These are phyloP conservation scores for Labrus mixtus DNA, from an alignment of 2,113 vertebrate genomes.

Conservation along the genomic window DNA sequence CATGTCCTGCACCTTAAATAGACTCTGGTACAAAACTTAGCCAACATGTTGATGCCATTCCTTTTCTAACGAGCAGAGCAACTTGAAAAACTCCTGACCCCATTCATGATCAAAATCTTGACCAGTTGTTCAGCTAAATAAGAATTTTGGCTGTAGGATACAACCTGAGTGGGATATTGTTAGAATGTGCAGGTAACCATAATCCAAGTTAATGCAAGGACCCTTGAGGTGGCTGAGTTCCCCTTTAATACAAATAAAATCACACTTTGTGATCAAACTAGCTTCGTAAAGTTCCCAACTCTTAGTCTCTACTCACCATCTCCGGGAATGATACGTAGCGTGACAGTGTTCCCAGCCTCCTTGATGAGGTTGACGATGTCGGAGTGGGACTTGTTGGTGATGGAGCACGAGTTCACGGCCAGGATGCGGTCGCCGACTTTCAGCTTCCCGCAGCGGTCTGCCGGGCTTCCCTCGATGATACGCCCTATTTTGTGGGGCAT, in stretches of 20 bases:
- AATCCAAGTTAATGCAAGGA: not conserved
- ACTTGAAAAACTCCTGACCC: not conserved
- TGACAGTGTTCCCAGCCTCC: constrained; percentile 98
- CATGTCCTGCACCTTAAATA: constrained; percentile 4
- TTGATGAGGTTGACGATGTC: constrained; percentile 99
- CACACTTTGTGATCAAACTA: too few species aligned
- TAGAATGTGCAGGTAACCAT: not conserved
- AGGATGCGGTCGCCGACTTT: constrained; percentile 99
- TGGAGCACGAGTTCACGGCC: constrained; percentile 97
- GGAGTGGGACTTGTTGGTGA: constrained; percentile 99
- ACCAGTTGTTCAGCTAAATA: too few species aligned
- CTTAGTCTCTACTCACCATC: constrained; percentile 87
- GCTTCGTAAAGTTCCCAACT: not conserved
- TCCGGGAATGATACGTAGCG: constrained; percentile 98
- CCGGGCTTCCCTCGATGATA: constrained; percentile 99
- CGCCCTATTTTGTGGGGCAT: constrained; percentile 99
- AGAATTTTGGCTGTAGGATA: too few species aligned
- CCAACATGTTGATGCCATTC: not conserved
- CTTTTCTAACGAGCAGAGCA: not conserved
- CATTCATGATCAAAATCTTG: too few species aligned
- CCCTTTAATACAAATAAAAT: not conserved
- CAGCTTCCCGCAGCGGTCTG: constrained; percentile 98
- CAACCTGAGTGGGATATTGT: too few species aligned
- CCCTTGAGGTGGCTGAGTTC: not conserved
- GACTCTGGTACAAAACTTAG: not conserved